phyloP scores from a whole-genome alignment of 2,113 vertebrate genomes.

The Galemys pyrenaicus region DNA sequence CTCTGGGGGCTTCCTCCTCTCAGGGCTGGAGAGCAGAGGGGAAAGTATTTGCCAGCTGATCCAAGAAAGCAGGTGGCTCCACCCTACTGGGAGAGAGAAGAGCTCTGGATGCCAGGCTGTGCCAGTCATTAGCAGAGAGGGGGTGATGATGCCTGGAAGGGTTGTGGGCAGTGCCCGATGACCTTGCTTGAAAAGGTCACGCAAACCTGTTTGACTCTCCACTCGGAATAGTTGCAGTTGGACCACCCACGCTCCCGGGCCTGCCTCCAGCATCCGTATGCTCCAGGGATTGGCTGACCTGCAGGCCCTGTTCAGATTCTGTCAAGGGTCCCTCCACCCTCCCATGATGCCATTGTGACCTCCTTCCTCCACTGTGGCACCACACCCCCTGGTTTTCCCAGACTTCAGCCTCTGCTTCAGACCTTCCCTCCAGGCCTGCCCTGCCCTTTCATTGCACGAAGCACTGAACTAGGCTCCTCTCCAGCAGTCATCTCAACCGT shows the following conservation, averaged over 20 bases:
- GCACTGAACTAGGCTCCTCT: neutral
- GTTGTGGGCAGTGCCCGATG: neutral
- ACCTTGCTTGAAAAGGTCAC: slow-evolving; percentile 51
- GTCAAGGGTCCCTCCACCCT: neutral
- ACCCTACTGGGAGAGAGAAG: neutral
- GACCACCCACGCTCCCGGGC: neutral
- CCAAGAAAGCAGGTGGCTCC: neutral
- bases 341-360: fast-evolving
- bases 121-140: neutral
- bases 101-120: neutral
- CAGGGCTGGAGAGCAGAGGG: neutral
- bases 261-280: neutral
- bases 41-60: neutral
- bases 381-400: neutral
- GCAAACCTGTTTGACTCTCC: slow-evolving; percentile 54
- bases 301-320: neutral
- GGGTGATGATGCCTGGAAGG: neutral
- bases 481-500: neutral
- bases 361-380: neutral
- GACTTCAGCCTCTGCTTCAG: neutral
- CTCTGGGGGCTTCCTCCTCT: neutral
- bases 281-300: neutral
- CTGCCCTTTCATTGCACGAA: too few species aligned
- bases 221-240: neutral
- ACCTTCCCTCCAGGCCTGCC: neutral